A percentile compares a stretch with the other conserved stretches of the same genome.
Conservation (phyloP, 2,797 vertebrate species). For the Alectoris magna region DNA sequence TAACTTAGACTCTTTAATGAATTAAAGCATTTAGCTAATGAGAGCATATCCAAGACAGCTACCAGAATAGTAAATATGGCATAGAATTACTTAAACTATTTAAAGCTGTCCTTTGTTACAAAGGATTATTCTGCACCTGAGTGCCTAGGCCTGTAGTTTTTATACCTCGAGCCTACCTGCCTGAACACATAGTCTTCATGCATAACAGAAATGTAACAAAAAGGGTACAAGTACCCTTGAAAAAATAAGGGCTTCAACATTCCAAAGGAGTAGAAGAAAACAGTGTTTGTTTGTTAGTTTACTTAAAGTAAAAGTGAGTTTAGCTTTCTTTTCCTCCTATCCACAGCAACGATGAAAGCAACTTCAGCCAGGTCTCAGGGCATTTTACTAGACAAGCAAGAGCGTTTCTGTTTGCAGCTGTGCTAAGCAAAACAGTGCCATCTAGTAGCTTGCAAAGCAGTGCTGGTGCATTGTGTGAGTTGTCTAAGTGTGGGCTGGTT, state of each 20-base stretch:
- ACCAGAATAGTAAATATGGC: conserved; percentile 6
- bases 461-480: neutral
- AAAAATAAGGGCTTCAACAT: neutral
- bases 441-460: neutral
- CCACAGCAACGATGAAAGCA: neutral
- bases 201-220: neutral
- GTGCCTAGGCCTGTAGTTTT: neutral
- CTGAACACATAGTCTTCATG: neutral
- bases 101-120: neutral
- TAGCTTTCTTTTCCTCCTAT: neutral
- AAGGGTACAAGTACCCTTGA: neutral
- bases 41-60: neutral
- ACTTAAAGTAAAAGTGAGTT: neutral
- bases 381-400: neutral
- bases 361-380: neutral
- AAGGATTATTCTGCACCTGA: neutral
- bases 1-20: conserved; percentile 12
- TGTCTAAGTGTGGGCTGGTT: neutral
- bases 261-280: neutral
- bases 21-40: conserved; percentile 17
- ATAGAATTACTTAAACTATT: neutral
- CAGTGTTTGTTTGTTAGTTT: neutral
- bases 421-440: conserved; percentile 27
- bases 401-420: neutral
- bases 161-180: neutral